Evolutionary conservation across 35 echinoderm and acorn worm species (phyloP).

Genomic region (Chiridota heheva): DNA sequence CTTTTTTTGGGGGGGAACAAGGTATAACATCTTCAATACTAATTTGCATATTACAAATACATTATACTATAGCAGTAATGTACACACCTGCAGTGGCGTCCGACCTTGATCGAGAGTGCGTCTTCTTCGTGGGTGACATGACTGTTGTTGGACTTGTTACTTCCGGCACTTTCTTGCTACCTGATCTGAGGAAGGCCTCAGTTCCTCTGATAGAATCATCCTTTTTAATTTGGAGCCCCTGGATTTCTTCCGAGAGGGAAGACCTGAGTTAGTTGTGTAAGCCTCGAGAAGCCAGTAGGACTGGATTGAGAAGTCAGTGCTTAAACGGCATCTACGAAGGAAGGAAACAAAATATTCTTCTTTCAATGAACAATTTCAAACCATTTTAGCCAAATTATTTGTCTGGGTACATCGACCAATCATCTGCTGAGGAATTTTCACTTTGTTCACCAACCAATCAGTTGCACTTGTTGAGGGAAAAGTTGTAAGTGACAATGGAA

Average conservation of each 20-base stretch:
- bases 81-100: conserved; percentile 86
- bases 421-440: too few relatives aligned
- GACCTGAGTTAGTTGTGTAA: conserved; percentile 65
- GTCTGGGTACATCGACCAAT: too few relatives aligned
- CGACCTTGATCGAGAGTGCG: conserved; percentile 83
- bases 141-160: conserved; percentile 34
- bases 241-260: conserved; percentile 72
- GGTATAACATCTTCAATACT: too few relatives aligned
- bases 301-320: conserved; percentile 90
- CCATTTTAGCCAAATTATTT: too few relatives aligned
- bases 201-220: conserved; percentile 89
- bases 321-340: conserved; percentile 75
- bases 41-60: neutral
- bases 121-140: conserved; percentile 74
- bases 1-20: too few relatives aligned
- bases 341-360: neutral
- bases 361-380: too few relatives aligned
- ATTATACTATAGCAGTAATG: neutral
- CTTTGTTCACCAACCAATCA: too few relatives aligned
- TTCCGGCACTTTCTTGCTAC: conserved; percentile 14
- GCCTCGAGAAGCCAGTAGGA: conserved; percentile 86
- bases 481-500: too few relatives aligned
- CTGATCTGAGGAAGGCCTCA: conserved; percentile 53
- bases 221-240: conserved; percentile 80
- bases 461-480: too few relatives aligned